phyloP scores from a whole-genome alignment of 1,140 invertebrate genomes.

The Eriosoma lanigerum region DNA sequence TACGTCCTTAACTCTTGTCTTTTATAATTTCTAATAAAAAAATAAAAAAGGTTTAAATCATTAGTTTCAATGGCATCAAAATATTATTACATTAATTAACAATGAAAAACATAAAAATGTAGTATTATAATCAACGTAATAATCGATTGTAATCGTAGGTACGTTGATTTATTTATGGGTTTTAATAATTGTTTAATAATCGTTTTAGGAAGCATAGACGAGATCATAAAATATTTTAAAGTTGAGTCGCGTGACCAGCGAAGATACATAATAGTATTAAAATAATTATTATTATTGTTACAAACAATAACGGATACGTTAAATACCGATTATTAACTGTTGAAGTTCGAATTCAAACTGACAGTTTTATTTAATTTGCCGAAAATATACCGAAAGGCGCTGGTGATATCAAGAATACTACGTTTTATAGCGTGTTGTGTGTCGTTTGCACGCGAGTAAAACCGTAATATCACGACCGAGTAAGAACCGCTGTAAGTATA shows the following conservation, averaged over 20 bases:
- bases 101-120: too few relatives aligned
- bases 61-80: too few relatives aligned
- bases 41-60: too few relatives aligned
- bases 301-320: slow-evolving; percentile 11
- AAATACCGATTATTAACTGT: slow-evolving; percentile 36
- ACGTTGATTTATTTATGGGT: too few relatives aligned
- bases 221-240: too few relatives aligned
- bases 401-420: background rate
- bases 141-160: too few relatives aligned
- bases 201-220: too few relatives aligned
- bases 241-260: slow-evolving; percentile 5
- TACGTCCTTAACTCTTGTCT: too few relatives aligned
- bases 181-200: too few relatives aligned
- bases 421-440: background rate
- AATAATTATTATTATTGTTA: background rate
- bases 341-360: slow-evolving; percentile 30
- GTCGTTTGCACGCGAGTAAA: slow-evolving; percentile 16
- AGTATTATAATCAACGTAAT: too few relatives aligned
- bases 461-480: background rate
- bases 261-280: background rate
- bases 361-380: slow-evolving; percentile 29
- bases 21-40: too few relatives aligned
- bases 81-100: too few relatives aligned
- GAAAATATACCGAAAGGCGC: background rate
- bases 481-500: background rate